A percentile compares a stretch with the other conserved stretches of the same genome.
Evolutionary conservation across 2,113 vertebrate species (phyloP).

Genomic region (Urocynchramus pylzowi): DNA sequence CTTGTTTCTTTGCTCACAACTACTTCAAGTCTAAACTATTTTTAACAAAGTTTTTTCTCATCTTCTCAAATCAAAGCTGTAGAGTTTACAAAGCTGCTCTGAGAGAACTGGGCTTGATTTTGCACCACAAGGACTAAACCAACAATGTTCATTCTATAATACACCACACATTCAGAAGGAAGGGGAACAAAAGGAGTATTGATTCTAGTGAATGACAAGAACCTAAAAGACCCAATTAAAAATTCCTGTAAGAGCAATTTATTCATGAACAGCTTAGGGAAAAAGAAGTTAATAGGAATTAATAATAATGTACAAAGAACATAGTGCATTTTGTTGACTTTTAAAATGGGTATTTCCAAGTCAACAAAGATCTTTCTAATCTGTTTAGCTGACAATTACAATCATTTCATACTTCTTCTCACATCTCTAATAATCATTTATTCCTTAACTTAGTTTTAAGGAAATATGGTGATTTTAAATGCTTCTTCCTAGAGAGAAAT

Average conservation of each 20-base stretch:
- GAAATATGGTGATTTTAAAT: neutral
- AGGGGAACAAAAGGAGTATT: slow-evolving; percentile 46
- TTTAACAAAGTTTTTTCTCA: neutral
- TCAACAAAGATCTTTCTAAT: neutral
- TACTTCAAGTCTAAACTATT: neutral
- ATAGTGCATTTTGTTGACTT: slow-evolving; percentile 1
- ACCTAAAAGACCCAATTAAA: slow-evolving; percentile 21
- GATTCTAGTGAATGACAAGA: slow-evolving; percentile 27
- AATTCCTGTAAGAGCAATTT: slow-evolving; percentile 18
- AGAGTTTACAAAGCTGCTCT: neutral
- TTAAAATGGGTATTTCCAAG: neutral
- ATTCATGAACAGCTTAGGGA: neutral
- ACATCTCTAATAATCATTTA: neutral
- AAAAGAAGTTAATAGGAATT: slow-evolving; percentile 21
- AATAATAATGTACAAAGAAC: neutral
- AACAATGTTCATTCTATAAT: neutral
- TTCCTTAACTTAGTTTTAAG: neutral
- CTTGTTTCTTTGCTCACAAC: neutral
- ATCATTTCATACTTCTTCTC: neutral
- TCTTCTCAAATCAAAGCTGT: neutral
- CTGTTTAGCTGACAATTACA: neutral
- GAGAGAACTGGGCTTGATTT: neutral
- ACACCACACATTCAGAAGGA: neutral
- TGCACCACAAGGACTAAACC: slow-evolving; percentile 9
- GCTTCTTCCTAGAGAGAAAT: neutral